These are phyloP conservation scores for Paradoxurus hermaphroditus DNA, from an alignment of 2,113 vertebrate species.

Conservation along the genomic window DNA sequence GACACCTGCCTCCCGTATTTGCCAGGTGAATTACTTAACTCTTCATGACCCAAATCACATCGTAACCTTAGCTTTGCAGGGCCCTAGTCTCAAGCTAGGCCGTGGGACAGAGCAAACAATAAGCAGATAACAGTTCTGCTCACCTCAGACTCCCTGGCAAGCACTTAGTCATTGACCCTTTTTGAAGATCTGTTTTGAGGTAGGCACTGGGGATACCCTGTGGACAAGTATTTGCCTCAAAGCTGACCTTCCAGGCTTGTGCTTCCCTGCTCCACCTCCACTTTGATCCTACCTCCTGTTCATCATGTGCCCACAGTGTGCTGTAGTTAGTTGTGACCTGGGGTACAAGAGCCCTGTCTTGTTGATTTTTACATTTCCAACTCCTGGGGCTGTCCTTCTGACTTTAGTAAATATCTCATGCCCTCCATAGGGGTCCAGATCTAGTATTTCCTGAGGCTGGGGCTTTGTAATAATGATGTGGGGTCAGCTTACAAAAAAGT, in stretches of 20 bases:
- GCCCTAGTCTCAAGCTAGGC: neutral
- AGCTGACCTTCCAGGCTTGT: neutral
- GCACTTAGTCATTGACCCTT: neutral
- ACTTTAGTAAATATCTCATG: neutral
- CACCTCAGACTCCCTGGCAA: neutral
- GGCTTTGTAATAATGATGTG: neutral
- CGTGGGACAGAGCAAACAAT: neutral
- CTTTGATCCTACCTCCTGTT: neutral
- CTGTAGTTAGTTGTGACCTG: neutral
- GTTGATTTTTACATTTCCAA: neutral
- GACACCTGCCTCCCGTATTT: neutral
- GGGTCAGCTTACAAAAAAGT: neutral
- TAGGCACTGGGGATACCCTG: neutral
- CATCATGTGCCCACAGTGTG: neutral
- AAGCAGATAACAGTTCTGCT: neutral
- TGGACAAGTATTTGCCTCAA: neutral
- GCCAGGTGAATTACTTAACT: neutral
- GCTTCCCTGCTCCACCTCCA: neutral
- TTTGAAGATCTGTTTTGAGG: neutral
- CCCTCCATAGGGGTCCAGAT: neutral
- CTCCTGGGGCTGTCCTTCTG: neutral
- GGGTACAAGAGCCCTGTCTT: neutral
- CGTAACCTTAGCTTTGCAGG: neutral
- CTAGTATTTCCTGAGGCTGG: neutral
- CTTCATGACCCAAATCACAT: neutral